phyloP scores from a whole-genome alignment of 2,113 vertebrate genomes.

The Notothenia coriiceps region DNA sequence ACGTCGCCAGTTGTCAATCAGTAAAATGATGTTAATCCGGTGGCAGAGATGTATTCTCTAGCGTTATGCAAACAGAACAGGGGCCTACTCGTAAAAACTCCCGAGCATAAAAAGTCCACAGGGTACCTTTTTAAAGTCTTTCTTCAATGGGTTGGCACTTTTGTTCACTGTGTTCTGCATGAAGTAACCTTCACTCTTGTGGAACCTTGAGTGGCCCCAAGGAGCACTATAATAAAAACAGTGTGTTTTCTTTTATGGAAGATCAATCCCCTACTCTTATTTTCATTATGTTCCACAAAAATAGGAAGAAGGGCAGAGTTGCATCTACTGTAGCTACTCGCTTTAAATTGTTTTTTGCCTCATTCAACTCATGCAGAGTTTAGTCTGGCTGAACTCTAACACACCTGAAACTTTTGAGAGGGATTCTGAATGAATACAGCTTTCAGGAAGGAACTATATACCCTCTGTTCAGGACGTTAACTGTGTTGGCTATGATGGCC shows the following conservation, averaged over 20 bases:
- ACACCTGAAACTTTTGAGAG: not conserved
- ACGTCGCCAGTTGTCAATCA: no score
- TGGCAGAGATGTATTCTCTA: no score
- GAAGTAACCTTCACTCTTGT: not conserved
- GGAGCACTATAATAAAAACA: not conserved
- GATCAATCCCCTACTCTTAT: not conserved
- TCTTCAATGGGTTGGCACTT: not conserved
- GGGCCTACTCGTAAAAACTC: no score
- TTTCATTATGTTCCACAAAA: not conserved
- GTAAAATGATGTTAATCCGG: no score
- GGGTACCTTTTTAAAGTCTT: no score
- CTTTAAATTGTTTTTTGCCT: not conserved
- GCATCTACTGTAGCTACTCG: no score
- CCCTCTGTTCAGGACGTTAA: not conserved
- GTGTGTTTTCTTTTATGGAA: not conserved
- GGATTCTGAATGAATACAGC: not conserved
- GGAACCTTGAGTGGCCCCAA: not conserved
- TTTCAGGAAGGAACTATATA: not conserved
- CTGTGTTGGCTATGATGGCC: not conserved
- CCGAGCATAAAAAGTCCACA: no score
- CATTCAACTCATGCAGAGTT: not conserved
- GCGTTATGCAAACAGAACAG: no score
- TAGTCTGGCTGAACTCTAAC: not conserved
- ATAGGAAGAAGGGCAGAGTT: not conserved
- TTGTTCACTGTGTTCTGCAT: no score